Conservation (phyloP, 23 tunicate species). For the Trididemnum clinides region DNA sequence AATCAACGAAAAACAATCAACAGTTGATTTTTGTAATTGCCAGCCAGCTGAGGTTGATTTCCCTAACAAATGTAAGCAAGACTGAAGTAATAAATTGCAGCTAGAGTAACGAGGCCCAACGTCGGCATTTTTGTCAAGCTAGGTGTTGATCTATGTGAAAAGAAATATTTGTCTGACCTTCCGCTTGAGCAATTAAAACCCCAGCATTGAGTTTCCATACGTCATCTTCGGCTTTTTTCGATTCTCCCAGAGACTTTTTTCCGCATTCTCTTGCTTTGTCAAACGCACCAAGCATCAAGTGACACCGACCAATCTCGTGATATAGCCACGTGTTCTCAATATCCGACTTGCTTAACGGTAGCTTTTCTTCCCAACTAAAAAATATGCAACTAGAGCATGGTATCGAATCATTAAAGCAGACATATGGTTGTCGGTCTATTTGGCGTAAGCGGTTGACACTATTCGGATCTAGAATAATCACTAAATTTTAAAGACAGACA, state of each 20-base stretch:
- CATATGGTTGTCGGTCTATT: no score
- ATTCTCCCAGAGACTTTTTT: conserved; percentile 68
- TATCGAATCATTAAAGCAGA: no score
- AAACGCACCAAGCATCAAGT: conserved; percentile 59
- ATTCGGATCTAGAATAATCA: no score
- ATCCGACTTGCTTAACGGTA: conserved; percentile 75
- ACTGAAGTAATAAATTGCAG: no score
- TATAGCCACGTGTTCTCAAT: conserved; percentile 86
- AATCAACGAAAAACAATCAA: neutral
- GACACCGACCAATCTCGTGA: conserved; percentile 92
- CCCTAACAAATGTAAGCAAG: neutral
- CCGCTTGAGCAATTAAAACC: conserved; percentile 87
- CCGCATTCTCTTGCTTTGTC: conserved; percentile 76
- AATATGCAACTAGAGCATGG: no score
- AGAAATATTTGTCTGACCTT: no score
- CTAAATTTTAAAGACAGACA: no score
- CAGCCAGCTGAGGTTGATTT: no score
- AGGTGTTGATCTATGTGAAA: no score
- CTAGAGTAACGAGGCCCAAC: no score
- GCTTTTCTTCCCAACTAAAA: conserved; percentile 79
- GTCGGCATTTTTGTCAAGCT: no score
- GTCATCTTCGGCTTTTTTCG: conserved; percentile 83
- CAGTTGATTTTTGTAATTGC: neutral
- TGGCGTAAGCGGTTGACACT: no score
- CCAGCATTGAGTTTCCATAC: conserved; percentile 92